Evolutionary conservation across 2,888 invertebrate genomes (phyloP).

Genomic region (Allygus modestus): DNA sequence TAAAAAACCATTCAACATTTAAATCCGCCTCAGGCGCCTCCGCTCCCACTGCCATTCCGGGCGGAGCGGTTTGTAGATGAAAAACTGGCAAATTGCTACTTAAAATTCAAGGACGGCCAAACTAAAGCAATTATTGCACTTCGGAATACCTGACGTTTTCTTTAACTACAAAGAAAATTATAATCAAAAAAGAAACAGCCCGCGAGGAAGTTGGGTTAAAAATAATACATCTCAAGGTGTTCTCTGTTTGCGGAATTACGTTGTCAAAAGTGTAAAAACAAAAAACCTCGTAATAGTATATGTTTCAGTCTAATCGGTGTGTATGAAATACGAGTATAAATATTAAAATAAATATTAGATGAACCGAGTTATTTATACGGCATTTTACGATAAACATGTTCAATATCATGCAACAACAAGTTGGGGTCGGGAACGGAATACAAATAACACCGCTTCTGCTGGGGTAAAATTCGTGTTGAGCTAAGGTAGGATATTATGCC

Average conservation of each 20-base stretch:
- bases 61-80: background rate
- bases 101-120: conserved; percentile 1
- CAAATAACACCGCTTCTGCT: too few relatives aligned
- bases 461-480: too few relatives aligned
- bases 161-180: background rate
- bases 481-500: too few relatives aligned
- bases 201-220: background rate
- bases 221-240: background rate
- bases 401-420: too few relatives aligned
- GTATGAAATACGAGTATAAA: too few relatives aligned
- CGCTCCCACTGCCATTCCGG: background rate
- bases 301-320: too few relatives aligned
- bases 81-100: conserved; percentile 31
- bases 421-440: too few relatives aligned
- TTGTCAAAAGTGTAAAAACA: too few relatives aligned
- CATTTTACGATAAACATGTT: too few relatives aligned
- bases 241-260: background rate
- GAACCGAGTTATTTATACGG: too few relatives aligned
- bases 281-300: too few relatives aligned
- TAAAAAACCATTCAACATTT: conserved; percentile 7
- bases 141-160: background rate
- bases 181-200: background rate
- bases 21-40: conserved; percentile 11
- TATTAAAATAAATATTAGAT: too few relatives aligned
- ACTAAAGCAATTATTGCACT: conserved; percentile 8